A percentile compares a stretch with the other conserved stretches of the same genome.
These are phyloP conservation scores for Thaumetopoea pityocampa DNA, from an alignment of 1,140 invertebrate genomes.

Conservation along the genomic window DNA sequence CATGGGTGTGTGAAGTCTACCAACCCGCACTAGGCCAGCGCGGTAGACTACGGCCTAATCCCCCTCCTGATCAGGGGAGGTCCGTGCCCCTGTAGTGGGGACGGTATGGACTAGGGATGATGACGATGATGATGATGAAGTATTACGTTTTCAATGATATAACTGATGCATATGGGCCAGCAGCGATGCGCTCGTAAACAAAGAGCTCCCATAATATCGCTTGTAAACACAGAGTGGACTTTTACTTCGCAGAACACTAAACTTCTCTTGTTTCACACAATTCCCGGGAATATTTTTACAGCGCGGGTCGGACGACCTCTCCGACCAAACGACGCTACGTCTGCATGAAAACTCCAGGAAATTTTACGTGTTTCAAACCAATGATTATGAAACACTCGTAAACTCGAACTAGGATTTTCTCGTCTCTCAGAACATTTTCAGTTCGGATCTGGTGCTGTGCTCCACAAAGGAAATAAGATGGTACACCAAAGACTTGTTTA, in stretches of 20 bases:
- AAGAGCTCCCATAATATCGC: slow-evolving; percentile 18
- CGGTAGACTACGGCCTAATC: too few relatives aligned
- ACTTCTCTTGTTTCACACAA: slow-evolving; percentile 37
- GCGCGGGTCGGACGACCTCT: slow-evolving; percentile 33
- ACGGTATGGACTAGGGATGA: too few relatives aligned
- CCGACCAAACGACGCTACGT: slow-evolving; percentile 38
- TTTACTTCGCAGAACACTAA: slow-evolving; percentile 45
- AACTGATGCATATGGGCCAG: too few relatives aligned
- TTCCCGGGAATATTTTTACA: slow-evolving; percentile 50
- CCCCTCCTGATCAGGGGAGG: too few relatives aligned
- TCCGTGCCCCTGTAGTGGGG: too few relatives aligned
- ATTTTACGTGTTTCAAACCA: slow-evolving; percentile 47
- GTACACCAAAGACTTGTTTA: slow-evolving; percentile 35
- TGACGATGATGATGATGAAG: too few relatives aligned
- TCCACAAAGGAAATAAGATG: slow-evolving; percentile 25
- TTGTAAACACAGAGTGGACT: slow-evolving; percentile 43
- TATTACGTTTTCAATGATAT: too few relatives aligned
- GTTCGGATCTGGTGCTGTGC: slow-evolving; percentile 8
- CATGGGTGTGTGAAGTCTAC: too few relatives aligned
- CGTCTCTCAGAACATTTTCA: slow-evolving; percentile 14
- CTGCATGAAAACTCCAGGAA: slow-evolving; percentile 35
- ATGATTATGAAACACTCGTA: slow-evolving; percentile 45
- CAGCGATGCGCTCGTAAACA: slow-evolving; percentile 14
- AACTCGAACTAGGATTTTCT: slow-evolving; percentile 33
- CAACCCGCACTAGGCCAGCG: too few relatives aligned